Conservation (phyloP, 2,797 vertebrate species). For the Rhincodon typus region DNA sequence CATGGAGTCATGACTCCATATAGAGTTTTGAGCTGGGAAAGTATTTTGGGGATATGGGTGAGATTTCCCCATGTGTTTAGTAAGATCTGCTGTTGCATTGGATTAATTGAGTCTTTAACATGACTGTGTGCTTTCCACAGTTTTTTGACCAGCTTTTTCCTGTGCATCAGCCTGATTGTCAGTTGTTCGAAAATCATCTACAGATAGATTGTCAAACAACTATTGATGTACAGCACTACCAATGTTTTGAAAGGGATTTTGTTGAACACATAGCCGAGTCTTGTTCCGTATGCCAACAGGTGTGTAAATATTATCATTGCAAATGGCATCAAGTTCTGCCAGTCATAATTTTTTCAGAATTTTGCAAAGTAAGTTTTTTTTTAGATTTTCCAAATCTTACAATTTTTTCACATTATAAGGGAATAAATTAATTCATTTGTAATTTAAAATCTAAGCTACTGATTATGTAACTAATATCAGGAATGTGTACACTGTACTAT, state of each 20-base stretch:
- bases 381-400: background rate
- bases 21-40: background rate
- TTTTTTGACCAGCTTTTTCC: background rate
- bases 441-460: background rate
- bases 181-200: background rate
- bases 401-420: background rate
- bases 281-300: background rate
- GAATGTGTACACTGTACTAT: background rate
- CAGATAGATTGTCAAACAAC: background rate
- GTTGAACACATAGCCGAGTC: background rate
- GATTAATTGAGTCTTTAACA: background rate
- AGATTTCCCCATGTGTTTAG: background rate
- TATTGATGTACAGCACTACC: background rate
- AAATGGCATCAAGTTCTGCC: background rate
- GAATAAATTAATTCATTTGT: background rate
- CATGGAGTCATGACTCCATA: background rate
- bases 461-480: background rate
- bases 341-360: background rate
- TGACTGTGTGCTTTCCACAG: background rate
- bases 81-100: background rate
- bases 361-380: background rate
- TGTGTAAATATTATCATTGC: background rate
- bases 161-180: background rate
- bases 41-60: too few species aligned
- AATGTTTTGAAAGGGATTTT: background rate